Conservation (phyloP, 2,888 invertebrate species). For the Crematogaster levior region DNA sequence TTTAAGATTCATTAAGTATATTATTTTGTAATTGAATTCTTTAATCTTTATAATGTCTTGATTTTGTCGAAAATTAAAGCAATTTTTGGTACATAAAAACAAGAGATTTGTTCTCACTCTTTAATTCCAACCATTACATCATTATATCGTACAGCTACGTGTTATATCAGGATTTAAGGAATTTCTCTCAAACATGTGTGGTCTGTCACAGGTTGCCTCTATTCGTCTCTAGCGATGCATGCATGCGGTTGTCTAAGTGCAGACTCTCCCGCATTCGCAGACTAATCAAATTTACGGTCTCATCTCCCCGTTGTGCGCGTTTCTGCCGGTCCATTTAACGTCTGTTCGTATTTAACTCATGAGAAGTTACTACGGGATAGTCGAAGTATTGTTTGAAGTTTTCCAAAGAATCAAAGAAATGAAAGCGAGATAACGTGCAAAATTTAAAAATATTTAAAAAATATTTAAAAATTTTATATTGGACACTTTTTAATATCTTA, state of each 20-base stretch:
- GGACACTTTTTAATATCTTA: neutral
- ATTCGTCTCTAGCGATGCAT: slow-evolving; percentile 48
- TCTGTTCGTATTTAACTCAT: slow-evolving; percentile 48
- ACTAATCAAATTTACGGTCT: slow-evolving; percentile 73
- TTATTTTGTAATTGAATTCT: neutral
- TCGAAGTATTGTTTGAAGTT: slow-evolving; percentile 63
- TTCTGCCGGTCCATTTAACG: slow-evolving; percentile 69
- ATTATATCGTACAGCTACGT: slow-evolving; percentile 2
- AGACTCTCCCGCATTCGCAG: slow-evolving; percentile 64
- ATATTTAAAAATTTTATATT: neutral
- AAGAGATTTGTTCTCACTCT: neutral
- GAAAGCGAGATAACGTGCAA: neutral
- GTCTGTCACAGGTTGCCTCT: slow-evolving; percentile 26
- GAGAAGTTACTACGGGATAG: slow-evolving; percentile 55
- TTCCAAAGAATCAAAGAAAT: slow-evolving; percentile 2
- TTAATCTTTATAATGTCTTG: neutral
- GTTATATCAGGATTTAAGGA: slow-evolving; percentile 19
- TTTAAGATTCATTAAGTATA: neutral
- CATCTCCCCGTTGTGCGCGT: slow-evolving; percentile 57
- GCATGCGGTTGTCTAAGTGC: slow-evolving; percentile 58
- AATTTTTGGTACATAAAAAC: neutral
- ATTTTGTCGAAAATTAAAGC: neutral
- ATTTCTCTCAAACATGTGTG: slow-evolving; percentile 47
- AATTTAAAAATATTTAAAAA: neutral
- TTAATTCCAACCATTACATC: neutral